These are phyloP conservation scores for Strongylocentrotus purpuratus DNA, from an alignment of 35 echinoderm and acorn worm species.

Conservation along the genomic window DNA sequence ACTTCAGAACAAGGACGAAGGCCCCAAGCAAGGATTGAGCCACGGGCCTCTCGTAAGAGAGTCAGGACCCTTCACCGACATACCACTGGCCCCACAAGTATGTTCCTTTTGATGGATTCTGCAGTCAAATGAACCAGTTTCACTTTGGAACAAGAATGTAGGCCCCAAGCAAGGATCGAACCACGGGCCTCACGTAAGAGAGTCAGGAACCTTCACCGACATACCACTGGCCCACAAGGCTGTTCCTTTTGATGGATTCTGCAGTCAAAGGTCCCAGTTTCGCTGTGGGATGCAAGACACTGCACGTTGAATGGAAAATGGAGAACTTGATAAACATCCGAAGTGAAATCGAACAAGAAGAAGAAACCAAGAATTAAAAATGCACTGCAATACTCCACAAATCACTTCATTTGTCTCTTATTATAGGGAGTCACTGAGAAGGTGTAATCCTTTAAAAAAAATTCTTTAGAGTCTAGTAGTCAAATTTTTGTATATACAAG, in stretches of 20 bases:
- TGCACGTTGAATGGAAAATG: not conserved
- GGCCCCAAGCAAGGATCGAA: too few species aligned
- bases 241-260: not conserved
- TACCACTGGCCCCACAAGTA: not conserved
- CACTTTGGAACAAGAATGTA: not conserved
- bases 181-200: too few species aligned
- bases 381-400: not conserved
- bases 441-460: too few species aligned
- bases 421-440: not conserved
- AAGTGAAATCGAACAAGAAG: not conserved
- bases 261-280: not conserved
- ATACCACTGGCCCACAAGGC: too few species aligned
- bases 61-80: not conserved
- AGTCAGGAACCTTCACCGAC: too few species aligned
- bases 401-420: not conserved
- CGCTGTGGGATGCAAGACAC: not conserved
- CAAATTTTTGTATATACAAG: too few species aligned
- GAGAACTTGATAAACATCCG: not conserved
- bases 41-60: too few species aligned
- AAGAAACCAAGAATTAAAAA: not conserved
- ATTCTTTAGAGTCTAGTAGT: too few species aligned
- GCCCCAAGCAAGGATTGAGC: not conserved
- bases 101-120: too few species aligned
- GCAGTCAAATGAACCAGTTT: too few species aligned
- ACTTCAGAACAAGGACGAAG: too few species aligned